A percentile compares a stretch with the other conserved stretches of the same genome.
Evolutionary conservation across 1,140 invertebrate species (phyloP).

Genomic region (Tyrophagus putrescentiae): DNA sequence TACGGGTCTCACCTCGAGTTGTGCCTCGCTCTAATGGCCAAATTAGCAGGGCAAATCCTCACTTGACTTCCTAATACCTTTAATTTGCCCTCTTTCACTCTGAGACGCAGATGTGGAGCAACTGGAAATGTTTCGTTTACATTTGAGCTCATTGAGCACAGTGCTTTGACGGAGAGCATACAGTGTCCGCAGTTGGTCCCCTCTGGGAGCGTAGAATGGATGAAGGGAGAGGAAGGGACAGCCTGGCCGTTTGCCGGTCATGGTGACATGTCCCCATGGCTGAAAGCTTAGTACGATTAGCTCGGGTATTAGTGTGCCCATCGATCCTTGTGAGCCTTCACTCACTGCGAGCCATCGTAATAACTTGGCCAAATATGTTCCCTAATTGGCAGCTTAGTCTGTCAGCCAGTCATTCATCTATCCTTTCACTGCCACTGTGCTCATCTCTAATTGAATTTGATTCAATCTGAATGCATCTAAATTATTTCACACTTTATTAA

Average conservation of each 20-base stretch:
- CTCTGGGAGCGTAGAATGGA: too few relatives aligned
- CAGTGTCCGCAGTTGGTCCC: too few relatives aligned
- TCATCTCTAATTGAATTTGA: slow-evolving; percentile 3
- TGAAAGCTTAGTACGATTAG: not conserved
- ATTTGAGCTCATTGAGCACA: slow-evolving; percentile 6
- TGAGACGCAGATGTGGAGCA: slow-evolving; percentile 1
- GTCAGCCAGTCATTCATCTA: slow-evolving; percentile 3
- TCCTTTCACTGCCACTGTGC: not conserved
- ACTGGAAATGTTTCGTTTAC: slow-evolving; percentile 16
- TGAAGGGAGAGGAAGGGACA: too few relatives aligned
- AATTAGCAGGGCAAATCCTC: slow-evolving; percentile 5
- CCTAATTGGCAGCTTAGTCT: slow-evolving; percentile 9
- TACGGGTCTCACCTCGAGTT: not conserved
- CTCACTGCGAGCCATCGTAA: not conserved
- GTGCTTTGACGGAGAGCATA: not conserved
- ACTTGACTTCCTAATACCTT: slow-evolving; percentile 14
- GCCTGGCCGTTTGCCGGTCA: too few relatives aligned
- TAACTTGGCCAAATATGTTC: slow-evolving; percentile 13
- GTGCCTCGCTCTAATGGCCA: not conserved
- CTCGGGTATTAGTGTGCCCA: not conserved
- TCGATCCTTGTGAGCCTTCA: not conserved
- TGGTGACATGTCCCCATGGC: slow-evolving; percentile 10
- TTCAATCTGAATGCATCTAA: slow-evolving; percentile 4
- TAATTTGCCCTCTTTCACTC: not conserved
- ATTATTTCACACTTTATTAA: slow-evolving; percentile 15